Evolutionary conservation across 1,140 invertebrate species (phyloP).

Genomic region (Anastrepha obliqua): DNA sequence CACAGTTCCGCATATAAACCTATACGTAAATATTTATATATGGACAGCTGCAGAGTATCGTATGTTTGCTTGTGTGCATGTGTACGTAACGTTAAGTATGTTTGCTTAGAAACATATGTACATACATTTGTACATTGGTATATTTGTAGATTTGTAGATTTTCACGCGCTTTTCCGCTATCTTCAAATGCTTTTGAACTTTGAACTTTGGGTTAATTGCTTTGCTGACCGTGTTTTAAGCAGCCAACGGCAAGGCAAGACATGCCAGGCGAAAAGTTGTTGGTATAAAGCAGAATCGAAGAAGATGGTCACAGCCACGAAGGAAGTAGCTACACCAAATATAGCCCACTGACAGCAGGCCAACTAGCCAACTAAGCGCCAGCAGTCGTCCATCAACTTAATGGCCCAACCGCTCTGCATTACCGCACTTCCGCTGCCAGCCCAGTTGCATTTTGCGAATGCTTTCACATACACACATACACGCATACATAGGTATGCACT

Average conservation of each 20-base stretch:
- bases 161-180: conserved; percentile 38
- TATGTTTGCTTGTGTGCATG: no score
- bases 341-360: not conserved
- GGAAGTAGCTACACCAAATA: not conserved
- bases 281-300: not conserved
- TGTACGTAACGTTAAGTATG: not conserved
- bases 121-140: not conserved
- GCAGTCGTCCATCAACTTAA: not conserved
- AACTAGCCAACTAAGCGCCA: not conserved
- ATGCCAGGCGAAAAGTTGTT: not conserved
- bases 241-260: conserved; percentile 28
- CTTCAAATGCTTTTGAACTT: conserved; percentile 63
- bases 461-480: not conserved
- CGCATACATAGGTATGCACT: not conserved
- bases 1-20: not conserved
- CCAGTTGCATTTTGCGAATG: not conserved
- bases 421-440: not conserved
- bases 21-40: not conserved
- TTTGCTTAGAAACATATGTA: not conserved
- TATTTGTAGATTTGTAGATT: conserved; percentile 36
- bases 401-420: not conserved
- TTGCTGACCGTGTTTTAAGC: conserved; percentile 53
- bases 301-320: not conserved
- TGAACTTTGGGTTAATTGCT: conserved; percentile 71
- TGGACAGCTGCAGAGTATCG: not conserved